Evolutionary conservation across 2,797 vertebrate species (phyloP), one percentile per base, ranked within the genome.

Genomic region (Rhinophrynus dorsalis): DNA sequence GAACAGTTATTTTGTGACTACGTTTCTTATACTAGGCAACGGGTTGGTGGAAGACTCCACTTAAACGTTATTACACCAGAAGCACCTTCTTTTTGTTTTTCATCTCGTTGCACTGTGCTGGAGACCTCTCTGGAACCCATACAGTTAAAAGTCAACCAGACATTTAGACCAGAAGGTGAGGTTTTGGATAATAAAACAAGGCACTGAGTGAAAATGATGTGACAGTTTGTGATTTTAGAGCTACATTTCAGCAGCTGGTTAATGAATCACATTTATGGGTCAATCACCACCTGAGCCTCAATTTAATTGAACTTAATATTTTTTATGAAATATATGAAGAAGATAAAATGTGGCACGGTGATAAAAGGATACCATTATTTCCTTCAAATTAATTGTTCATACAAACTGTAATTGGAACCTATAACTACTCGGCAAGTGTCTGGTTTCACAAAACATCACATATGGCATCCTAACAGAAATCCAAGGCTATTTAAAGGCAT

Each of bases 231-330:
- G 61, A 40, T 48, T 64, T 51, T 44, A 56, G n/a, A n/a, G n/a
- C 35, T 44, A 45, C 55, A 56, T 24, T 32, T 21, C 51, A 67
- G 56, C 57, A 68, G 54, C 23, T 68, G 67, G 26, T 68, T 57
- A 54, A 47, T 55, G 47, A 70, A 27, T 70, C 29, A 42, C 58
- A 35, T 62, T 70, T 70, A 62, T 54, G 52, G 56, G 44, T 70
- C 29, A 15, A 23, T 37, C 9, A 20, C 37, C 23, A 40, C 37
- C 67, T 54, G 33, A 42, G 13, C 29, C 58, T 55, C 2, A 33
- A 9, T 62, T 27, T 62, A 55, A 70, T 62, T 70, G 58, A 55
- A 69, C 26, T 45, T 61, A 47, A 48, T 15, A 60, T 47, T 61
- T 54, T 44, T 42, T n/a, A 30, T 20, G 20, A 52, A 69, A 44